Conservation (phyloP, 2,888 invertebrate genomes). For the Seira musarum region DNA sequence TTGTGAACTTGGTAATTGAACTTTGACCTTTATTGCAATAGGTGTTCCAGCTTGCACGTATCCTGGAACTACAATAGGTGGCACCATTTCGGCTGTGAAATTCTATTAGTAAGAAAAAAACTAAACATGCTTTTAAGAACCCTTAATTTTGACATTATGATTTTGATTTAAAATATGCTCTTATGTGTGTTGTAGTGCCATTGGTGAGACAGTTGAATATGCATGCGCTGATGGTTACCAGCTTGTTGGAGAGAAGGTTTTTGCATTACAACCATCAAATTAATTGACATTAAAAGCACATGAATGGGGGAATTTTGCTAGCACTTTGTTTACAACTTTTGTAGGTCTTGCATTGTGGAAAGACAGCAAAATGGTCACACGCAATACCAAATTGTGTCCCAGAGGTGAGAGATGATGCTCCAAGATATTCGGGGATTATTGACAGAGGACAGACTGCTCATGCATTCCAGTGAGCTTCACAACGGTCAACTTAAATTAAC, state of each 20-base stretch:
- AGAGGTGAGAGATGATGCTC: not conserved
- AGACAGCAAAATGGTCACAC: not conserved
- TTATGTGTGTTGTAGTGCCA: conserved; percentile 91
- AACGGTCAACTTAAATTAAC: not conserved
- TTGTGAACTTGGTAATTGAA: no score
- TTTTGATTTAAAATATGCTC: no score
- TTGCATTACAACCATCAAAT: no score
- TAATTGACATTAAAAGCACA: no score
- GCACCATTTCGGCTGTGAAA: conserved; percentile 90
- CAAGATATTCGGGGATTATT: not conserved
- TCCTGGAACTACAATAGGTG: conserved; percentile 88
- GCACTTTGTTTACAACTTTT: no score
- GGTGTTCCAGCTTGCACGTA: conserved; percentile 88
- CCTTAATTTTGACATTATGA: no score
- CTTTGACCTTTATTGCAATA: conserved; percentile 70
- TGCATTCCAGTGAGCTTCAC: not conserved
- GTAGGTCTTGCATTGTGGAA: not conserved
- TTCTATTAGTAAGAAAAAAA: no score
- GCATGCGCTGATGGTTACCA: conserved; percentile 85
- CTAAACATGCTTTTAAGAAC: no score
- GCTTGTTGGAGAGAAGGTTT: conserved; percentile 83
- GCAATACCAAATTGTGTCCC: not conserved
- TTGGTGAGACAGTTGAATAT: conserved; percentile 88
- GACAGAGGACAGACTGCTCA: not conserved
- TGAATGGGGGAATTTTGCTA: no score